Base-by-base conservation (phyloP, 92 coral and sea anemone genomes). In the Porites divaricata region DNA sequence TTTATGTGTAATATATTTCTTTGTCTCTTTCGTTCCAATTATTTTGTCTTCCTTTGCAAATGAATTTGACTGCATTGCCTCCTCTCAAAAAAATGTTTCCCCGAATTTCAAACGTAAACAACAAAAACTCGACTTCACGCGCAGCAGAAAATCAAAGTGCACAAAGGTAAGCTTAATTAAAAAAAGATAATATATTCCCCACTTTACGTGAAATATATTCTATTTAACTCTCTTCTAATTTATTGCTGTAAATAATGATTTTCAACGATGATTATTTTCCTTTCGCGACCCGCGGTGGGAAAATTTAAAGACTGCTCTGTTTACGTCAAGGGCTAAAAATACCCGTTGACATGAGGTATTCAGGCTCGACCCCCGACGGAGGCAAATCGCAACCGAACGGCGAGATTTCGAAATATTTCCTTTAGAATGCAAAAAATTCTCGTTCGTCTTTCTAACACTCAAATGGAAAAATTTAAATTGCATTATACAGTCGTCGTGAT, bases 311-410 rank as follows among this genome's bases (percentile, higher is more conserved):
- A 54, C 56, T 49, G 35, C 6, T 4, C 11, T 28, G 17, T 10
- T 54, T 71, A 80, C 84, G 84, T 80, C 73, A 80, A 57, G 24
- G 5, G 84, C 84, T 72, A 80, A 67, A 80, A 67, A 80, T 80
- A 80, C 12, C 76, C 12, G 6, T 24, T 20, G 79, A 14, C 41
- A 12, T 14, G n/a, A 23, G 24, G 25, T 26, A 22, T 20, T 25
- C 19, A 19, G 65, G 23, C 35, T 57, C 50, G 59, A n/a, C 76
- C 76, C 65, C 65, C 65, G 65, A 61, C 65, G 10, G n/a, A 61
- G 45, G 45, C 65, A 61, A 19, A 66, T 66, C 45, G 56, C 69
- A 77, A 59, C 81, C 52, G 45, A 21, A n/a, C 63, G 7, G n/a
- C 57, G 21, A n/a, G 70, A 63, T 77, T 77, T 77, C 45, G 71